These are phyloP conservation scores for Cuniculus paca DNA, from an alignment of 2,797 vertebrate genomes.

Conservation along the genomic window DNA sequence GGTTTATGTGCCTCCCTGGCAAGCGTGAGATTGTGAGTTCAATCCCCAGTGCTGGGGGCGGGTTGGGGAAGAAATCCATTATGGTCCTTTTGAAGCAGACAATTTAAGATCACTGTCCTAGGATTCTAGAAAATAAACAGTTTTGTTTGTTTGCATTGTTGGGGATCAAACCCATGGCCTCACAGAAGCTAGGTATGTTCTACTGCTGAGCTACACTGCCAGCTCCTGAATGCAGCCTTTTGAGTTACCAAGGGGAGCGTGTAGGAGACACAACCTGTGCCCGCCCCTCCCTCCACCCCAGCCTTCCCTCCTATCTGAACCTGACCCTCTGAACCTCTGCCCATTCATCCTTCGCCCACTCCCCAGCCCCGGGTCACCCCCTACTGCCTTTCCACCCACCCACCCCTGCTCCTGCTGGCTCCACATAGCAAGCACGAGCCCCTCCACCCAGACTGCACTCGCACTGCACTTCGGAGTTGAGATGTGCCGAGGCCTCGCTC, in stretches of 20 bases:
- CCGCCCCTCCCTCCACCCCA: background rate
- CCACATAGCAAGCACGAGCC: background rate
- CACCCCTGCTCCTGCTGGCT: background rate
- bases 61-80: background rate
- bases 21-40: no score
- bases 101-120: background rate
- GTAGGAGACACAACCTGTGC: background rate
- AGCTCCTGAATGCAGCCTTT: background rate
- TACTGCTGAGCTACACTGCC: background rate
- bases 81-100: conserved; percentile 12
- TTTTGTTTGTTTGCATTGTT: background rate
- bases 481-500: background rate
- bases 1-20: no score
- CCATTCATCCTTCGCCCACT: background rate
- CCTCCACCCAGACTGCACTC: background rate
- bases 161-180: background rate
- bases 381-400: background rate
- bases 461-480: background rate
- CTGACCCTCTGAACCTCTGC: background rate
- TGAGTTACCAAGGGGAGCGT: background rate
- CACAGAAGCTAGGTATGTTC: background rate
- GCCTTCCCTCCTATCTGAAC: background rate
- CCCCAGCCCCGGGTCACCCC: background rate
- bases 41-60: no score
- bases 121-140: conserved; percentile 29